A percentile compares a stretch with the other conserved stretches of the same genome.
Conservation (phyloP, 2,888 invertebrate genomes). For the Tipula vernalis region DNA sequence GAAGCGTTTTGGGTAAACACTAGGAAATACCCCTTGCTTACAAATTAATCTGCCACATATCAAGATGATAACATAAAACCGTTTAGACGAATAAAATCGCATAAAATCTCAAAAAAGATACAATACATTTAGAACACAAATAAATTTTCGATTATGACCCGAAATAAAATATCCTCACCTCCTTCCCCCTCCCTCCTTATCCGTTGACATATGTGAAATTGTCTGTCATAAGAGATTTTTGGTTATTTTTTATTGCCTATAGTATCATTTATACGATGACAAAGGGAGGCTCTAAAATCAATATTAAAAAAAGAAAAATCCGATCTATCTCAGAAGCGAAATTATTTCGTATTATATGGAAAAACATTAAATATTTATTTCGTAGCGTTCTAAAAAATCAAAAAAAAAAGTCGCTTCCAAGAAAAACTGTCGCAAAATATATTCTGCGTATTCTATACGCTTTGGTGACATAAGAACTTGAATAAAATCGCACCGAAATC, state of each 20-base stretch:
- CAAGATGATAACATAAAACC: not conserved
- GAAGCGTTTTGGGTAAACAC: too few relatives aligned
- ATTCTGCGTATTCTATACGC: not conserved
- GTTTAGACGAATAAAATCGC: not conserved
- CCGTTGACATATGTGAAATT: not conserved
- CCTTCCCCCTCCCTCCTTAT: not conserved
- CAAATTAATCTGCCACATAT: not conserved
- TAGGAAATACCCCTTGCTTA: not conserved
- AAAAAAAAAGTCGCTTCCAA: not conserved
- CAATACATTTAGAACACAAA: not conserved
- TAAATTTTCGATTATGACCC: not conserved
- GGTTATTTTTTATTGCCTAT: not conserved
- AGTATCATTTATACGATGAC: not conserved
- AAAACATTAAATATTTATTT: not conserved
- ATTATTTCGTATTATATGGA: not conserved
- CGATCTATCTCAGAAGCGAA: not conserved
- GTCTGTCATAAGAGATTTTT: not conserved
- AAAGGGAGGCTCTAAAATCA: not conserved
- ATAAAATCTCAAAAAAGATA: not conserved
- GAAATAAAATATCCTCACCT: not conserved
- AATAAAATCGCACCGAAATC: not conserved
- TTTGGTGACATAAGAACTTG: not conserved
- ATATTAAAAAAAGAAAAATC: not conserved
- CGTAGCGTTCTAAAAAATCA: not conserved
- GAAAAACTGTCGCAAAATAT: not conserved